Base-by-base conservation (phyloP, 1,140 invertebrate species). In the Drosophila lini region DNA sequence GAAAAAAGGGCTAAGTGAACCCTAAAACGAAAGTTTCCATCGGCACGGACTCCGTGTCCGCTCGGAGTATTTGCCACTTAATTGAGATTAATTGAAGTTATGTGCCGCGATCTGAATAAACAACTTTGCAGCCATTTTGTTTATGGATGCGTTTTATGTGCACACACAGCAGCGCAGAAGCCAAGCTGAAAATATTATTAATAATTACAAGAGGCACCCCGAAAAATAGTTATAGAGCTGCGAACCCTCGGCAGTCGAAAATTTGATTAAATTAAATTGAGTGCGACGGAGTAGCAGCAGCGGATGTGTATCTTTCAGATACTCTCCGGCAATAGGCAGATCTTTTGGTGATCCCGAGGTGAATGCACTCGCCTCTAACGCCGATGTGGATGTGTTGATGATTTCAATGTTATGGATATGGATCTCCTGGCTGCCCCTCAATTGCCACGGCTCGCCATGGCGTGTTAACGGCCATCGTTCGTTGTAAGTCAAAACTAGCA, bases 241-340 rank as follows among this genome's bases (percentile, higher is more conserved):
- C 52, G 41, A 83, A 74, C 74, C 48, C 42, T 75, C 55, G 63
- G 47, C 68, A 47, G 36, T 48, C 53, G 19, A 58, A 64, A 78
- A 56, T 88, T 86, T 86, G 86, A 86, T 86, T 86, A 86, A 86
- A 86, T 86, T 86, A 88, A 86, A 86, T 86, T 86, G 83, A 88
- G 83, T 88, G 76, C 62, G 80, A 57, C 75, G 76, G 76, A 88
- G 84, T 81, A 69, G 57, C 59, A 50, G 32, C 67, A 61, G 61
- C 81, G 82, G 75, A 57, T 74, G 74, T 73, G 79, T 83, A 71
- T 76, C 80, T 80, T 32, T 34, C 47, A 80, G 81, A 77, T 73
- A 76, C 67, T 40, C 44, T 34, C 16, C 10, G 36, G 59, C 50
- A 64, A 50, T 34, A 9, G 8, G 19, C 50, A 52, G 60, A 36